Evolutionary conservation across 2,113 vertebrate species (phyloP).

Genomic region (Phocoena sinus): DNA sequence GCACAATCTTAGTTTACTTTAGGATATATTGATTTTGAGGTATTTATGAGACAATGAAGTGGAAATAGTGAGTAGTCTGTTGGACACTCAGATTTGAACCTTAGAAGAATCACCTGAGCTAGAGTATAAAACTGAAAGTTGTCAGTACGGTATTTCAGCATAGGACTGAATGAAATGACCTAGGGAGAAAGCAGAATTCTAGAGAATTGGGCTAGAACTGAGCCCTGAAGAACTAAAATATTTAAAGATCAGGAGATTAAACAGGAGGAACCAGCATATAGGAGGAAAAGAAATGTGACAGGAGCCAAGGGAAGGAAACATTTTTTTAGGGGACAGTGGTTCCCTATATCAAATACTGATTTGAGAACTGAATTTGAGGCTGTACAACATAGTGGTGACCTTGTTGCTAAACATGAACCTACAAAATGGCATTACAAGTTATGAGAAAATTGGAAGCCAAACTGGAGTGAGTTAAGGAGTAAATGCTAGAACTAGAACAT

Average conservation of each 20-base stretch:
- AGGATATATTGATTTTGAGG: neutral
- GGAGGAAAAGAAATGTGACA: neutral
- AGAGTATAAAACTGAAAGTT: slow-evolving; percentile 8
- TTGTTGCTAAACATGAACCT: neutral
- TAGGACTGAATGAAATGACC: neutral
- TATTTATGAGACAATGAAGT: neutral
- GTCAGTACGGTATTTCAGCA: neutral
- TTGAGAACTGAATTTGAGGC: neutral
- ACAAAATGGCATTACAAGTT: neutral
- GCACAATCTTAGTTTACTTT: neutral
- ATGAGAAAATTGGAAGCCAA: neutral
- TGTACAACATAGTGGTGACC: neutral
- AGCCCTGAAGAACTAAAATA: slow-evolving; percentile 5
- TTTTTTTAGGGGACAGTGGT: slow-evolving; percentile 15
- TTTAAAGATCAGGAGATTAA: slow-evolving; percentile 6
- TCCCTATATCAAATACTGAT: neutral
- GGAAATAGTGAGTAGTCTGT: neutral
- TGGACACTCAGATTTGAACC: neutral
- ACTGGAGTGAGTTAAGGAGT: neutral
- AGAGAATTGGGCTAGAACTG: neutral
- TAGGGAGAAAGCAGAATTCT: neutral
- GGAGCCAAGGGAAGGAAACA: neutral
- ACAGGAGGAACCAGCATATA: neutral
- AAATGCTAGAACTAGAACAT: neutral
- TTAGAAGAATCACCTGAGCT: neutral